Base-by-base conservation (phyloP, 2,888 invertebrate species). In the Erannis defoliaria region DNA sequence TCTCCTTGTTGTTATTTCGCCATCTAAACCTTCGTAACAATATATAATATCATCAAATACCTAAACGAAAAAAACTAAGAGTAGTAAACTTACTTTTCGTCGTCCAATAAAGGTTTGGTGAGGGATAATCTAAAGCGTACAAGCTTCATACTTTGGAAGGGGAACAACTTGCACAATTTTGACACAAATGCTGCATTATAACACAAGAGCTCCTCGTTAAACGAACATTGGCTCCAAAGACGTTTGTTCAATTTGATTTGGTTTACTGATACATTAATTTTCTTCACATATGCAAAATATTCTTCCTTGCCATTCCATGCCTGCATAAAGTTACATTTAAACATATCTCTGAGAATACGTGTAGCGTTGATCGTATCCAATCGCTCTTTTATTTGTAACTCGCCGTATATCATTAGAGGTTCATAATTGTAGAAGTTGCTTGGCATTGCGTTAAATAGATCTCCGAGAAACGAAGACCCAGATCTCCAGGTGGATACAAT, bases 381-480 rank as follows among this genome's bases (percentile, higher is more conserved):
- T 6, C 2, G 10, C 2, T 18, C 18, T 46, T 18, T 33, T 31
- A 48, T 19, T 48, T 33, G 48, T 5, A 2, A 4, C 18, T 10
- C 3, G 2, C 8, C 4, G 16, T 33, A 48, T n/a, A 29, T 21
- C 48, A 48, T 48, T 33, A 48, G 33, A 31, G 48, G 48, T 33
- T 48, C 48, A n/a, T 48, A 48, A 10, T 33, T 48, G n/a, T 48
- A 48, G n/a, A 48, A 48, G 19, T 10, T 48, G 9, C 48, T n/a
- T 2, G 48, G 48, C 9, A 48, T n/a, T 0, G 48, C 10, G n/a
- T 48, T 48, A 12, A 48, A n/a, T 5, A 48, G n/a, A 1, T 33
- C 48, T 14, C 48, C 48, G 6, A 48, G 29, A 8, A 48, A 48
- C 1, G 48, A 33, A 6, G 48, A 48, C 6, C 48, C 48, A 8